Conservation (phyloP, 1,140 invertebrate species). For the Arion vulgaris region DNA sequence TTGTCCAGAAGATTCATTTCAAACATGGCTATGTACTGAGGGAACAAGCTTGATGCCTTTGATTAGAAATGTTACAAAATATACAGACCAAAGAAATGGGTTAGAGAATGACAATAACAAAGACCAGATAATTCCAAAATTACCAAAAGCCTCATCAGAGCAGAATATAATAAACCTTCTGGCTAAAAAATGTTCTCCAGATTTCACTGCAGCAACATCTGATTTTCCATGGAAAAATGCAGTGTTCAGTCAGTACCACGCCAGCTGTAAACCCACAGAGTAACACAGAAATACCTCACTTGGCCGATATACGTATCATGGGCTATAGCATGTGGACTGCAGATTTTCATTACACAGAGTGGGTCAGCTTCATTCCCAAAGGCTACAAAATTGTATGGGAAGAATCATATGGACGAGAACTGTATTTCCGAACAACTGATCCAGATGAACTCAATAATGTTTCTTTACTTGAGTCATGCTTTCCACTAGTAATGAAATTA, state of each 20-base stretch:
- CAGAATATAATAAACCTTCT: background rate
- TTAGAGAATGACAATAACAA: background rate
- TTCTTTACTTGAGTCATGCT: conserved; percentile 59
- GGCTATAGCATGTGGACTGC: conserved; percentile 81
- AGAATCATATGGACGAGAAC: conserved; percentile 76
- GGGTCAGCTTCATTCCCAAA: conserved; percentile 76
- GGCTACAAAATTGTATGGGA: conserved; percentile 77
- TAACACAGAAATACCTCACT: conserved; percentile 84
- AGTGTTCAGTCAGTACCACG: conserved; percentile 88
- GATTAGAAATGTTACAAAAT: conserved; percentile 47
- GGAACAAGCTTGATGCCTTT: conserved; percentile 79
- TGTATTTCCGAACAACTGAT: conserved; percentile 79
- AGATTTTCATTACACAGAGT: conserved; percentile 83
- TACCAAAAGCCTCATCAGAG: background rate
- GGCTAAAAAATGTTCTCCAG: background rate
- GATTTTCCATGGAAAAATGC: conserved; percentile 58
- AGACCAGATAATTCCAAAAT: background rate
- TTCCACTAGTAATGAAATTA: conserved; percentile 48
- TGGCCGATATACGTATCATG: conserved; percentile 86
- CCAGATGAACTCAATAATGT: conserved; percentile 81
- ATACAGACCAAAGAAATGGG: background rate
- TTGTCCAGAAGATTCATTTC: conserved; percentile 74
- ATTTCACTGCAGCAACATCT: background rate
- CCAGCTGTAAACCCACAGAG: conserved; percentile 80
- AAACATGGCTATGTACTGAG: conserved; percentile 78